A percentile compares a stretch with the other conserved stretches of the same genome.
These are phyloP conservation scores for Oncorhynchus nerka DNA, from an alignment of 2,113 vertebrate species.

Conservation along the genomic window DNA sequence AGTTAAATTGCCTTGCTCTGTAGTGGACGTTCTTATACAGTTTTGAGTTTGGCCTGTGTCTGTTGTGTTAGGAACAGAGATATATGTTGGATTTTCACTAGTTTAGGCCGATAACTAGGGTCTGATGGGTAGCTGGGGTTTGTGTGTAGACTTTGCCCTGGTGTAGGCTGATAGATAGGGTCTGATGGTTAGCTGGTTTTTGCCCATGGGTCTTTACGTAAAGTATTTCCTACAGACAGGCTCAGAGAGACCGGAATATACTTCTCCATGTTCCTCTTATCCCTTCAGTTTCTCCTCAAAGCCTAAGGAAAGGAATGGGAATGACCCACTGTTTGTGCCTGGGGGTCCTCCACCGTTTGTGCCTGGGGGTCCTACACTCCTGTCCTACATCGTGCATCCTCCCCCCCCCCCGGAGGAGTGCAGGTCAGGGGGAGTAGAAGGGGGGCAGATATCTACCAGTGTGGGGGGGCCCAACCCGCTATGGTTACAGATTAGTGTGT, in stretches of 20 bases:
- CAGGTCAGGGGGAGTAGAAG: conserved; percentile 45
- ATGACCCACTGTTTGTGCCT: conserved; percentile 51
- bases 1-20: no score
- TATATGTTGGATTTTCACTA: no score
- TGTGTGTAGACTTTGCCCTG: no score
- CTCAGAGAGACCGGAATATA: conserved; percentile 51
- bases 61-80: no score
- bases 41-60: no score
- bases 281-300: conserved; percentile 39
- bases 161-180: no score
- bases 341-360: conserved; percentile 47
- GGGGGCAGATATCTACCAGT: neutral
- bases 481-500: no score
- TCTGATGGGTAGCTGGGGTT: no score
- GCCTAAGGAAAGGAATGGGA: conserved; percentile 21
- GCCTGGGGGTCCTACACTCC: conserved; percentile 25
- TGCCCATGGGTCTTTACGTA: conserved; percentile 44
- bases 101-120: no score
- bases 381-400: conserved; percentile 18
- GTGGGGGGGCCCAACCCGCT: no score
- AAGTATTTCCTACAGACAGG: conserved; percentile 42
- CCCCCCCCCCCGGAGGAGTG: conserved; percentile 7
- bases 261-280: conserved; percentile 38
- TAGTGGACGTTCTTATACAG: no score
- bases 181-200: no score